Evolutionary conservation across 2,888 invertebrate genomes (phyloP).

Genomic region (Euclidia mi): DNA sequence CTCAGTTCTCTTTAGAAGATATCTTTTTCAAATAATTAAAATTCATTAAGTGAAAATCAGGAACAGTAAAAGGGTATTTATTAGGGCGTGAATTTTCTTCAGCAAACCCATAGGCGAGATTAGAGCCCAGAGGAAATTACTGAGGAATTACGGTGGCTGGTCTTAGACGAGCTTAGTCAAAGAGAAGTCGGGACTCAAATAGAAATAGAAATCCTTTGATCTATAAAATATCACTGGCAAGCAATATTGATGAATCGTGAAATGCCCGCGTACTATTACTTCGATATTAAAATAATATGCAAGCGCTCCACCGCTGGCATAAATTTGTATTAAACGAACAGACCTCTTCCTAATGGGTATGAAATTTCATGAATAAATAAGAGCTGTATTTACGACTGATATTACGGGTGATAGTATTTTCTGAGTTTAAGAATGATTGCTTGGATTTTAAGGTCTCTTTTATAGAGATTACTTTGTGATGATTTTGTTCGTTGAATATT

Average conservation of each 20-base stretch:
- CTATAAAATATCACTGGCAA: conserved; percentile 65
- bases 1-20: conserved; percentile 12
- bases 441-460: not conserved
- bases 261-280: conserved; percentile 47
- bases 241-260: conserved; percentile 61
- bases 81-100: conserved; percentile 57
- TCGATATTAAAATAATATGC: conserved; percentile 46
- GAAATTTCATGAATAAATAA: conserved; percentile 2
- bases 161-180: conserved; percentile 65
- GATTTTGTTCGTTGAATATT: no score
- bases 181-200: conserved; percentile 68
- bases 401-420: not conserved
- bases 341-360: conserved; percentile 23
- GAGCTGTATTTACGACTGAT: not conserved
- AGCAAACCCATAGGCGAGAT: conserved; percentile 57
- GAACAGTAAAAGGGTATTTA: conserved; percentile 46
- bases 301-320: conserved; percentile 19
- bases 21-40: conserved; percentile 36
- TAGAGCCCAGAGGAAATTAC: conserved; percentile 72
- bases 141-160: conserved; percentile 71
- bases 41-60: conserved; percentile 42
- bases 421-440: not conserved
- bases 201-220: conserved; percentile 79
- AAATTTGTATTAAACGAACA: conserved; percentile 25
- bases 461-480: no score